phyloP scores from a whole-genome alignment of 2,888 invertebrate genomes.

The Acronicta aceris region DNA sequence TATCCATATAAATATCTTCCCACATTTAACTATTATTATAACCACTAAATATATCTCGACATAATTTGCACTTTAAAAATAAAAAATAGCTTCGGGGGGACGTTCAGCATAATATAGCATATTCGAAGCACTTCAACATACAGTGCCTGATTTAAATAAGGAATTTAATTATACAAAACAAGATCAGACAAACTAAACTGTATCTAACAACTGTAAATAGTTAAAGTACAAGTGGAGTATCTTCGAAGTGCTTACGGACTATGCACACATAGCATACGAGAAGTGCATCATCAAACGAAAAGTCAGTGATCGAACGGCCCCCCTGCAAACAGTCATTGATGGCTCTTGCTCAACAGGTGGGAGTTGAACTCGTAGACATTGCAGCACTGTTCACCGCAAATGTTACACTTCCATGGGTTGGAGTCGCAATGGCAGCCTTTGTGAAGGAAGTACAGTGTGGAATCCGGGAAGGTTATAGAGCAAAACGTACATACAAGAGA shows the following conservation, averaged over 20 bases:
- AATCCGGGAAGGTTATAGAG: conserved; percentile 98
- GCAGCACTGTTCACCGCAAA: conserved; percentile 98
- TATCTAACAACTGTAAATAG: conserved; percentile 44
- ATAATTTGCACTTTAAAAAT: conserved; percentile 85
- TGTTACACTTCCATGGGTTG: conserved; percentile 99
- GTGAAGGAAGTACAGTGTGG: conserved; percentile 98
- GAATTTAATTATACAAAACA: conserved; percentile 52
- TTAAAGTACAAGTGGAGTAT: conserved; percentile 67
- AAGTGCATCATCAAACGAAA: conserved; percentile 73
- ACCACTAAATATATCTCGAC: conserved; percentile 82
- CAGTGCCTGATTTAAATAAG: conserved; percentile 53
- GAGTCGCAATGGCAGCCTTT: conserved; percentile 99
- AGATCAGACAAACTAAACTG: conserved; percentile 47
- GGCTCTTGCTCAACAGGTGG: conserved; percentile 97
- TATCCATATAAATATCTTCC: conserved; percentile 85
- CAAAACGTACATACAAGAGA: conserved; percentile 96
- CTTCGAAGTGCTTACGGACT: conserved; percentile 81
- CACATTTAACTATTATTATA: conserved; percentile 76
- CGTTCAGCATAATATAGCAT: conserved; percentile 84
- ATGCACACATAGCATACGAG: conserved; percentile 73
- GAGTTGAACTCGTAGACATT: conserved; percentile 99
- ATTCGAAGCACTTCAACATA: conserved; percentile 82
- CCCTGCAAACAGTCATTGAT: conserved; percentile 92
- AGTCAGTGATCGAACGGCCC: conserved; percentile 83
- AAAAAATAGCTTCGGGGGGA: conserved; percentile 85